phyloP scores from a whole-genome alignment of 2,888 invertebrate genomes.

The Drosophila emarginata region DNA sequence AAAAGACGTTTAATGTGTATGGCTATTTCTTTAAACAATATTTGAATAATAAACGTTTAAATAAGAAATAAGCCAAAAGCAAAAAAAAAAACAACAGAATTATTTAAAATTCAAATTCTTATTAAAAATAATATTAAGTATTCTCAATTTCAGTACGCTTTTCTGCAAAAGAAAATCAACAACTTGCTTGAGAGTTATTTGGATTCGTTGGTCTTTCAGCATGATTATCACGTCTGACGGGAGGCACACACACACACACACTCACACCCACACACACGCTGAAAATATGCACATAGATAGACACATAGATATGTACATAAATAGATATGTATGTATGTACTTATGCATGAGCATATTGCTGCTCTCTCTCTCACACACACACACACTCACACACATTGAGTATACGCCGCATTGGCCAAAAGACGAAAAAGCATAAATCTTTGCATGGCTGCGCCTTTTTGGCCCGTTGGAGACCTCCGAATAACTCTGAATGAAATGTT shows the following conservation, averaged over 20 bases:
- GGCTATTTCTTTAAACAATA: too few relatives aligned
- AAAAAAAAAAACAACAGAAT: too few relatives aligned
- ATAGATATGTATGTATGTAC: background rate
- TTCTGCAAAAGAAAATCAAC: background rate
- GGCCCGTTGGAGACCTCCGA: constrained; percentile 12
- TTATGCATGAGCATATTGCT: background rate
- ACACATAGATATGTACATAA: too few relatives aligned
- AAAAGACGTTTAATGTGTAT: too few relatives aligned
- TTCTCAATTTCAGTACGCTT: background rate
- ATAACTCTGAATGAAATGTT: constrained; percentile 44
- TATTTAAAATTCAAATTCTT: background rate
- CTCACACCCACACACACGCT: too few relatives aligned
- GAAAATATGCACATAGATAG: too few relatives aligned
- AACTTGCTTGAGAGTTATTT: background rate
- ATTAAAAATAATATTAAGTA: background rate
- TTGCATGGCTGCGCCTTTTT: constrained; percentile 19
- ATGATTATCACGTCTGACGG: constrained; percentile 7
- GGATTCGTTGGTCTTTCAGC: background rate
- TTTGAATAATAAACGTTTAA: too few relatives aligned
- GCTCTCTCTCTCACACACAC: background rate
- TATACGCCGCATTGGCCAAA: constrained; percentile 43
- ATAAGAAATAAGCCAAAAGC: too few relatives aligned
- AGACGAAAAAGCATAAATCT: constrained; percentile 11
- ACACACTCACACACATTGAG: constrained; percentile 3
- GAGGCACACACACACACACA: background rate